Evolutionary conservation across 2,888 invertebrate genomes (phyloP).

Genomic region (Noctua janthina): DNA sequence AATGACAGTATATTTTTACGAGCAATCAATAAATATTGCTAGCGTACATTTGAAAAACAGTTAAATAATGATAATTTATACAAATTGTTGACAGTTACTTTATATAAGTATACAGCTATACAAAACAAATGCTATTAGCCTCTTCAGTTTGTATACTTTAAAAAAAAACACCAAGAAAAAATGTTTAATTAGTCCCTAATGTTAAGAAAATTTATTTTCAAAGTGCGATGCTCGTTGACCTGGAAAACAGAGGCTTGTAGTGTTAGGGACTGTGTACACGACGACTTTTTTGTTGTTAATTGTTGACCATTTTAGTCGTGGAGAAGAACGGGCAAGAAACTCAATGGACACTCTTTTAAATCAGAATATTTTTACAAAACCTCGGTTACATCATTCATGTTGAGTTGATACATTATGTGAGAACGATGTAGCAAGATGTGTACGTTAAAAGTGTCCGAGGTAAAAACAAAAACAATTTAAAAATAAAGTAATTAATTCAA

Average conservation of each 20-base stretch:
- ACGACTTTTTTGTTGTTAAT: neutral
- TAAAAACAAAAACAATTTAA: too few relatives aligned
- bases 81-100: too few relatives aligned
- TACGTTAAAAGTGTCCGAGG: too few relatives aligned
- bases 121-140: neutral
- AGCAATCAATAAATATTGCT: neutral
- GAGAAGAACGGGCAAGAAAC: too few relatives aligned
- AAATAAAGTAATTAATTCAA: too few relatives aligned
- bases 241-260: slow-evolving; percentile 52
- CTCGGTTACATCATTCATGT: too few relatives aligned
- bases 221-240: slow-evolving; percentile 62
- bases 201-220: slow-evolving; percentile 59
- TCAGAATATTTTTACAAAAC: too few relatives aligned
- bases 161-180: slow-evolving; percentile 42
- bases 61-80: neutral
- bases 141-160: neutral
- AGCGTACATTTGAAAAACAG: neutral
- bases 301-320: neutral
- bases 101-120: neutral
- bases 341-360: too few relatives aligned
- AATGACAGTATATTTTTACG: neutral
- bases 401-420: too few relatives aligned
- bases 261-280: slow-evolving; percentile 12
- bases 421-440: too few relatives aligned
- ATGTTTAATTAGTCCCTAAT: slow-evolving; percentile 55